Evolutionary conservation across 92 coral and sea anemone genomes (phyloP), one percentile per base, ranked within the genome.

Genomic region (Pocillopora meandrina): DNA sequence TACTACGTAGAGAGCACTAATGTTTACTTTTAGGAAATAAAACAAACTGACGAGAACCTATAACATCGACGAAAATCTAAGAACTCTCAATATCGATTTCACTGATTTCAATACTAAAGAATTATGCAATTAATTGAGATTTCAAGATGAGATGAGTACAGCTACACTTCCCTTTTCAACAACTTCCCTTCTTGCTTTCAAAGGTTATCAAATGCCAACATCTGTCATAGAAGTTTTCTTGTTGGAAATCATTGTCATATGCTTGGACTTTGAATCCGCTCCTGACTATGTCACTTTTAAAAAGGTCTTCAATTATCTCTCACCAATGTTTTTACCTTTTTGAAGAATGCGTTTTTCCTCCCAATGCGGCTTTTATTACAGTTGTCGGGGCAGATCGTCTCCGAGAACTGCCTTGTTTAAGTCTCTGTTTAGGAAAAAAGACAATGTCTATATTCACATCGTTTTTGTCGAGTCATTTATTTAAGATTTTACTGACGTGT

Each of bases 381-480:
- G 96, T 90, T 11, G 99, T 83, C 18, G 99, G 96, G 23, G 95
- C 98, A 6, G 99, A 96, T n/a, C 98, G 91, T 68, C 99, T 89
- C 68, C 99, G 88, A 14, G 92, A 86, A 88, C 90, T 67, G 87
- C 64, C 17, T 65, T 73, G 62, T 15, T 74, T 74, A 6, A 49
- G 34, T 34, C 86, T 72, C 86, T 83, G 80, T 63, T 33, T 17
- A 71, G 23, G 49, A 12, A 92, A 67, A 70, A 71, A 56, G 47
- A 74, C 23, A 15, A n/a, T 12, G 26, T 55, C 34, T 10, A 2
- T 16, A 64, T 64, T 7, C 68, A 10, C 68, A 26, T 26, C 31
- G 31, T 26, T 26, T 26, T 26, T 26, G 31, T 26, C 1, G 31
- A 26, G 31, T 26, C 31, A 26, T 26, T 26, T 26, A 26, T 26